phyloP scores from a whole-genome alignment of 2,797 vertebrate genomes.

The Argya squamiceps region DNA sequence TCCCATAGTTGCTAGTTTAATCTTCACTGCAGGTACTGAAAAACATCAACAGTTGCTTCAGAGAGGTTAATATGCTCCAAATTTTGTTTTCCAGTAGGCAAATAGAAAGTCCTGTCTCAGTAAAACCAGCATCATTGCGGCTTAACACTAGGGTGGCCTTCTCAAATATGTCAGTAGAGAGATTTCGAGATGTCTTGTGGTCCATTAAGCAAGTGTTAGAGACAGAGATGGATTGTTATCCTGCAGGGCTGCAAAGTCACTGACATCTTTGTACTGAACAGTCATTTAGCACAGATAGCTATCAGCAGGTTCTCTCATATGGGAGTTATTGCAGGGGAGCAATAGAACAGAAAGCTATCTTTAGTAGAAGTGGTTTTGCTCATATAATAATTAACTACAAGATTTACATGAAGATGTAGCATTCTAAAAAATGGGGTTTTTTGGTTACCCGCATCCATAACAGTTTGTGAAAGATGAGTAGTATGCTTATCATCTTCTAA shows the following conservation, averaged over 20 bases:
- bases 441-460: background rate
- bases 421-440: background rate
- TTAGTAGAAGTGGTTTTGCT: background rate
- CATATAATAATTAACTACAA: background rate
- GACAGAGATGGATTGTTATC: background rate
- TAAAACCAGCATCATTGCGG: constrained; percentile 6
- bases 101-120: background rate
- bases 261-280: constrained; percentile 31
- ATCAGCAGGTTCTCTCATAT: background rate
- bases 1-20: background rate
- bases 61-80: background rate
- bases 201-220: constrained; percentile 36
- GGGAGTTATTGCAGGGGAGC: background rate
- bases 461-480: background rate
- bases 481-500: background rate
- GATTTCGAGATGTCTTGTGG: constrained; percentile 34
- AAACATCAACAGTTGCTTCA: background rate
- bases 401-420: background rate
- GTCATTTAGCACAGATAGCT: constrained; percentile 18
- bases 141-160: background rate
- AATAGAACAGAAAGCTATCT: background rate
- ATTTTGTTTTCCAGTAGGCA: background rate
- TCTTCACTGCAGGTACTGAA: background rate
- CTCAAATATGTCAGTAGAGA: constrained; percentile 24
- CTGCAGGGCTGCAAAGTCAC: background rate